Conservation (phyloP, 2,113 vertebrate species). For the Callionymus lyra region DNA sequence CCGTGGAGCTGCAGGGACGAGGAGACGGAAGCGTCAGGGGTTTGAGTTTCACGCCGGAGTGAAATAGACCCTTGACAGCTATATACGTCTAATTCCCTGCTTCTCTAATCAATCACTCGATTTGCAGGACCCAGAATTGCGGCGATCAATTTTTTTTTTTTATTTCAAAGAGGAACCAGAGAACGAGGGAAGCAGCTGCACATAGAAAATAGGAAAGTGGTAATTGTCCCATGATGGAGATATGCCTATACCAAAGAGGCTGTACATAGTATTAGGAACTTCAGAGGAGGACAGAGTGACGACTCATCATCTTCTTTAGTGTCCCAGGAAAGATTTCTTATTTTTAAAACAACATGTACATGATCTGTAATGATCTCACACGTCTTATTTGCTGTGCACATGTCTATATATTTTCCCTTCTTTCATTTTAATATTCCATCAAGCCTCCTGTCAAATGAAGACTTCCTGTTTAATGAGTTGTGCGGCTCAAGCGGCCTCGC, state of each 20-base stretch:
- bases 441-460: too few species aligned
- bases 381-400: too few species aligned
- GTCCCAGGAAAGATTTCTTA: too few species aligned
- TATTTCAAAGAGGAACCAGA: conserved; percentile 20
- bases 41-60: conserved; percentile 17
- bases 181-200: conserved; percentile 30
- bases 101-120: conserved; percentile 45
- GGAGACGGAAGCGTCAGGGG: background rate
- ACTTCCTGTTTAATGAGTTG: too few species aligned
- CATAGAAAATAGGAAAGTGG: conserved; percentile 44
- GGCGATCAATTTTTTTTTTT: conserved; percentile 36
- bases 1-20: conserved; percentile 25
- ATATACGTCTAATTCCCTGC: conserved; percentile 28
- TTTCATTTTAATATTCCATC: too few species aligned
- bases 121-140: conserved; percentile 49
- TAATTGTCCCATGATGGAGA: conserved; percentile 59
- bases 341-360: too few species aligned
- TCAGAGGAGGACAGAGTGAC: conserved; percentile 27
- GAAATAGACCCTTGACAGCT: conserved; percentile 26
- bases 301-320: conserved; percentile 21
- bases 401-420: too few species aligned
- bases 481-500: too few species aligned
- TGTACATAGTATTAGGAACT: conserved; percentile 48
- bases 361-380: too few species aligned
- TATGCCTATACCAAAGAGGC: conserved; percentile 86